phyloP scores from a whole-genome alignment of 2,888 invertebrate genomes.

The Schrankia costaestrigalis region DNA sequence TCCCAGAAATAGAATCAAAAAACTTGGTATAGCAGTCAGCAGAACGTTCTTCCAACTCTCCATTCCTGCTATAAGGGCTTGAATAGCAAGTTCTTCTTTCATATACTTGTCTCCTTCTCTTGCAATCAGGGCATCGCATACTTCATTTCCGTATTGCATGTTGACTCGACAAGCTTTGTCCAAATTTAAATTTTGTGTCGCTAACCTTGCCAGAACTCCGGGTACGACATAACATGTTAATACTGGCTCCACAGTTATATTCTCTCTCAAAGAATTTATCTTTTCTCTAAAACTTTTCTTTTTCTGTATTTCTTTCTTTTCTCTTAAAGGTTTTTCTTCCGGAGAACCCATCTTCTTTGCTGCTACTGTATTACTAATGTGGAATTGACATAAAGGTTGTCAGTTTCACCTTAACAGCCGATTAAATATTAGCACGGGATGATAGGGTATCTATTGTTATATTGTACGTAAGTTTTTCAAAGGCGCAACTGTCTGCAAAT shows the following conservation, averaged over 20 bases:
- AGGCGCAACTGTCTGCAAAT: slow-evolving; percentile 23
- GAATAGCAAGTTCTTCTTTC: slow-evolving; percentile 81
- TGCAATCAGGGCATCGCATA: slow-evolving; percentile 87
- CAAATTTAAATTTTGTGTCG: slow-evolving; percentile 90
- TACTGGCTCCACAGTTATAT: slow-evolving; percentile 84
- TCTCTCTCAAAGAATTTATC: slow-evolving; percentile 68
- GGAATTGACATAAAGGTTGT: slow-evolving; percentile 6
- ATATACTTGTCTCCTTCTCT: slow-evolving; percentile 84
- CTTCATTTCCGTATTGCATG: slow-evolving; percentile 82
- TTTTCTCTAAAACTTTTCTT: slow-evolving; percentile 66
- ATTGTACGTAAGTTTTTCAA: slow-evolving; percentile 33
- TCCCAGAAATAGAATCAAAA: slow-evolving; percentile 79
- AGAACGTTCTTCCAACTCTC: slow-evolving; percentile 78
- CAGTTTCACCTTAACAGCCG: slow-evolving; percentile 20
- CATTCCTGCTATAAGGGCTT: slow-evolving; percentile 77
- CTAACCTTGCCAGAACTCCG: slow-evolving; percentile 83
- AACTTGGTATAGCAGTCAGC: slow-evolving; percentile 75
- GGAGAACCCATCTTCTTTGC: slow-evolving; percentile 43
- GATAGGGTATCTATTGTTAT: slow-evolving; percentile 25
- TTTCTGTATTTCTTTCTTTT: slow-evolving; percentile 31
- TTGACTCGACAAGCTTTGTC: slow-evolving; percentile 93
- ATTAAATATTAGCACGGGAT: slow-evolving; percentile 36
- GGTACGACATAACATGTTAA: slow-evolving; percentile 83
- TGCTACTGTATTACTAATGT: slow-evolving; percentile 5
- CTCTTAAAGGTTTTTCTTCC: slow-evolving; percentile 57